Conservation (phyloP, 2,797 vertebrate genomes). For the Argentina silus region DNA sequence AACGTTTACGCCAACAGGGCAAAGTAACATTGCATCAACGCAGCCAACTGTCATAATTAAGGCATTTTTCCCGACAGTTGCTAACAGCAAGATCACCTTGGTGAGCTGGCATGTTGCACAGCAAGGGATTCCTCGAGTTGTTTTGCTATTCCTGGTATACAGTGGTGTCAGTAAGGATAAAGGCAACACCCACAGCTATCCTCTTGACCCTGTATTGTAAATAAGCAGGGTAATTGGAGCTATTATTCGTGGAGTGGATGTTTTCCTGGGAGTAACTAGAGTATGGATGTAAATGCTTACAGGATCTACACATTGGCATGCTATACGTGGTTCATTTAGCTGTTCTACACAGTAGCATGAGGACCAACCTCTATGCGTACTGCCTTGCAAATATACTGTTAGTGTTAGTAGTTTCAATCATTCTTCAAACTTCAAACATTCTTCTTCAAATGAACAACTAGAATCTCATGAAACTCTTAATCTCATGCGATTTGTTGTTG, state of each 20-base stretch:
- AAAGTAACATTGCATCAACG: neutral
- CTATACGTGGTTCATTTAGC: neutral
- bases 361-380: neutral
- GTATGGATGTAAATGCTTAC: conserved; percentile 9
- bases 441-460: too few species aligned
- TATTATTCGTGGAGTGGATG: conserved; percentile 8
- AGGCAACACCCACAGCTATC: neutral
- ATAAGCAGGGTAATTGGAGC: conserved; percentile 4
- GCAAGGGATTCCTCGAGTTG: conserved; percentile 13
- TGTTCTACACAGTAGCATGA: conserved; percentile 3
- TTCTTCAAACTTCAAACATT: too few species aligned
- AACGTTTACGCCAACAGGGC: neutral
- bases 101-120: conserved; percentile 18
- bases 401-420: too few species aligned
- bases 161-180: conserved; percentile 17
- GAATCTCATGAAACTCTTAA: too few species aligned
- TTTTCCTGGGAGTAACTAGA: neutral
- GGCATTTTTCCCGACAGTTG: neutral
- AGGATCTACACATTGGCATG: neutral
- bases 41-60: neutral
- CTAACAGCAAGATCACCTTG: neutral
- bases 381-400: neutral
- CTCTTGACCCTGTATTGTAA: conserved; percentile 17
- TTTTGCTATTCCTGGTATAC: conserved; percentile 43
- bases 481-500: too few species aligned